Evolutionary conservation across 2,113 vertebrate species (phyloP).

Genomic region (Lampris megalopsis): DNA sequence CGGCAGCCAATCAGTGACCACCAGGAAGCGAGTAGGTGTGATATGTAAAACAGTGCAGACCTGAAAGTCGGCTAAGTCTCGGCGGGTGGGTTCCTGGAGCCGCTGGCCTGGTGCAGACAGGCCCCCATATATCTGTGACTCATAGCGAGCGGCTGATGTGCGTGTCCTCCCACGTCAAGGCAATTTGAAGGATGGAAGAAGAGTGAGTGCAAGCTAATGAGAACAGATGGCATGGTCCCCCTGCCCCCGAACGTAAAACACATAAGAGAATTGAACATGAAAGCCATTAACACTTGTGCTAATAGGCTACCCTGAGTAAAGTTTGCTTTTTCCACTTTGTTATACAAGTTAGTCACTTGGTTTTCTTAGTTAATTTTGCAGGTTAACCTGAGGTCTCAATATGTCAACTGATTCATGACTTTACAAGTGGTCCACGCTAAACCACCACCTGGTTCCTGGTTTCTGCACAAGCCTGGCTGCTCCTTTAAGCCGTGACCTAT

Average conservation of each 20-base stretch:
- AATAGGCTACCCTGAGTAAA: too few relatives aligned
- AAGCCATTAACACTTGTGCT: too few relatives aligned
- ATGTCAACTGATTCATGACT: too few relatives aligned
- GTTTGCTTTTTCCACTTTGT: too few relatives aligned
- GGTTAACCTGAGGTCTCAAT: too few relatives aligned
- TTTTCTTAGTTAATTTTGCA: too few relatives aligned
- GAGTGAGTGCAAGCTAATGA: slow-evolving; percentile 58
- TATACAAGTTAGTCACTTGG: too few relatives aligned
- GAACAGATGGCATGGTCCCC: slow-evolving; percentile 63
- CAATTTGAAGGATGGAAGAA: slow-evolving; percentile 30
- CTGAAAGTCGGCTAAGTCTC: neutral
- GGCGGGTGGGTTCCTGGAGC: slow-evolving; percentile 5
- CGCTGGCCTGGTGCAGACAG: slow-evolving; percentile 34
- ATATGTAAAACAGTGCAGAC: neutral
- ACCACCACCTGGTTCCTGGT: neutral
- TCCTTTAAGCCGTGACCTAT: slow-evolving; percentile 49
- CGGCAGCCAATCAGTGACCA: neutral
- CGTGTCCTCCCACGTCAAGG: slow-evolving; percentile 44
- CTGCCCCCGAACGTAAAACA: neutral
- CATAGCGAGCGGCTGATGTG: slow-evolving; percentile 33
- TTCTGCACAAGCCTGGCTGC: neutral
- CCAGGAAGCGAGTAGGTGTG: neutral
- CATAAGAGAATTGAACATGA: too few relatives aligned
- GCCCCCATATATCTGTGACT: slow-evolving; percentile 23
- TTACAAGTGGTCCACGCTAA: slow-evolving; percentile 4